phyloP scores from a whole-genome alignment of 2,113 vertebrate species.

The Poicephalus gulielmi region DNA sequence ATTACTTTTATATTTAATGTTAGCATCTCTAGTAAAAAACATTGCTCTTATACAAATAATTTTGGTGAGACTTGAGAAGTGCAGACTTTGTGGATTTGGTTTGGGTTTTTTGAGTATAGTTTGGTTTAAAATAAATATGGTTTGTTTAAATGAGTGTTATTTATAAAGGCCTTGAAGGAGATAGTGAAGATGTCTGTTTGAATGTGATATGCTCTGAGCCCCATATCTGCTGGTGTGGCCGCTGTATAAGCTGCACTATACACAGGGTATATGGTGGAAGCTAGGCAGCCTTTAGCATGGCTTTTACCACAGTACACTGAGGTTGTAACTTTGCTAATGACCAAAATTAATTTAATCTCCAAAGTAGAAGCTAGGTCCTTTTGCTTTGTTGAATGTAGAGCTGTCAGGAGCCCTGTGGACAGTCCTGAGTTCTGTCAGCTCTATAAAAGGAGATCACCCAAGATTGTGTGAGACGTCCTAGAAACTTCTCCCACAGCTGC shows the following conservation, averaged over 20 bases:
- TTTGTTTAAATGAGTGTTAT: background rate
- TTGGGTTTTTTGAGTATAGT: background rate
- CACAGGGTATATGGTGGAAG: background rate
- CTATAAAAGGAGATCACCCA: background rate
- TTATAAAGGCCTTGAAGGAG: background rate
- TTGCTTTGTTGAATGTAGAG: background rate
- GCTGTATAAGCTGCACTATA: background rate
- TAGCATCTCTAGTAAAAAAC: background rate
- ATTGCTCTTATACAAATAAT: rapidly evolving
- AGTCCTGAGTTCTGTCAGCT: background rate
- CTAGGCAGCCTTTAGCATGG: background rate
- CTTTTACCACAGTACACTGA: background rate
- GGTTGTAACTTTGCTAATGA: background rate
- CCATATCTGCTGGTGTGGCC: background rate
- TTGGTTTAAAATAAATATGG: background rate
- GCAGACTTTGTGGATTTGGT: background rate
- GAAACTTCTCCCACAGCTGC: background rate
- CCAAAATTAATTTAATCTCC: background rate
- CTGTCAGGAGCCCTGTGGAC: background rate
- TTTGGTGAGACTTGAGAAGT: background rate
- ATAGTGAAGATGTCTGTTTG: background rate
- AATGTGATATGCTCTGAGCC: background rate
- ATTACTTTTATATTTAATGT: background rate
- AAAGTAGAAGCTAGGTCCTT: background rate
- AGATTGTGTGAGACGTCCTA: background rate